Conservation (phyloP, 2,113 vertebrate species). For the Triplophysa tibetana region DNA sequence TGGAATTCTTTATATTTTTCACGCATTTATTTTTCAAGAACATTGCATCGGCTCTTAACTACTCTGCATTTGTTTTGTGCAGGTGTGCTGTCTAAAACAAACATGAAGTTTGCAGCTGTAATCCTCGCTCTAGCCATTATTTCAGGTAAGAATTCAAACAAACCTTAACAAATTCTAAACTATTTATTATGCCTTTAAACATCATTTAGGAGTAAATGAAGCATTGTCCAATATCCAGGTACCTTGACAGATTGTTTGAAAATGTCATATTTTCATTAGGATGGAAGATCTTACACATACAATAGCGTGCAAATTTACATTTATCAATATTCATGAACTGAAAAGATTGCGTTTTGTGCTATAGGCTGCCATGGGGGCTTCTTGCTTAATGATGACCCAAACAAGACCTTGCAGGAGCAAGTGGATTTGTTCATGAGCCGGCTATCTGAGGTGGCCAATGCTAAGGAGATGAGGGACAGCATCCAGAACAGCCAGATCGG, state of each 20-base stretch:
- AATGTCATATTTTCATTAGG: not conserved
- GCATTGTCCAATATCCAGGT: not conserved
- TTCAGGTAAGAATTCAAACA: conserved; percentile 64
- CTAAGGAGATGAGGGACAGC: conserved; percentile 54
- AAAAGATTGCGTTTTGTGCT: not conserved
- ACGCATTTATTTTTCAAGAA: no score
- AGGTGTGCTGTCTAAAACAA: conserved; percentile 57
- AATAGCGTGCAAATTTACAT: not conserved
- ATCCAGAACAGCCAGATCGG: conserved; percentile 64
- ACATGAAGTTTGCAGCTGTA: conserved; percentile 69
- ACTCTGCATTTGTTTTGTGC: conserved; percentile 35
- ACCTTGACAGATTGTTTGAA: not conserved
- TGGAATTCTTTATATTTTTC: no score
- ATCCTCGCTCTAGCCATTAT: conserved; percentile 63
- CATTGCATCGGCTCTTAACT: conserved; percentile 2
- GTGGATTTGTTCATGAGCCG: conserved; percentile 67
- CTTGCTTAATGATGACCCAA: conserved; percentile 42
- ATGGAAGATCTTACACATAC: not conserved
- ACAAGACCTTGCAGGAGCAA: conserved; percentile 61
- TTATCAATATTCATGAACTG: not conserved
- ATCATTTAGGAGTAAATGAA: not conserved
- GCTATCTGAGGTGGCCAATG: conserved; percentile 57
- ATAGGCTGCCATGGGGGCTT: conserved; percentile 67
- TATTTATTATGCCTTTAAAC: not conserved
- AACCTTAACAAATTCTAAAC: not conserved